Base-by-base conservation (phyloP, 2,888 invertebrate genomes). In the Tuberolachnus salignus region DNA sequence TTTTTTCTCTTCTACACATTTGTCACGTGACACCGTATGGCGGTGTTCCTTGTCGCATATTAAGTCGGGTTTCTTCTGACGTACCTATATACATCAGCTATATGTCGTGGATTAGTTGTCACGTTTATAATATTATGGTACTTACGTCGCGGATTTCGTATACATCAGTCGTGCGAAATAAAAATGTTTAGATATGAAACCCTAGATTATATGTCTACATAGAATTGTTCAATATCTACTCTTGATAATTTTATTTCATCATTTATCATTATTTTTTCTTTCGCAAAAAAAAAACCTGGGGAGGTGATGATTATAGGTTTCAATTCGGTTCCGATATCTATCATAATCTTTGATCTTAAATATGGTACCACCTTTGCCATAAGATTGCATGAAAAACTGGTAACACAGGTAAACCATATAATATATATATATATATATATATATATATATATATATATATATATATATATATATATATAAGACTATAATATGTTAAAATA, bases 1-100 rank as follows among this genome's bases (percentile, higher is more conserved):
- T 75, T 71, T 19, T 64, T 74, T 71, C 51, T 73, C 34, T 51
- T 42, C 49, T 46, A 63, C 53, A 64, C 64, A 53, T 53, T 21
- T 63, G 73, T 23, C 42, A 44, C 19, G 63, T 21, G 16, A 53
- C 23, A 44, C 23, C 53, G 42, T n/a, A 23, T n/a, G 14, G 19
- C 23, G 26, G 49, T 23, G 51, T 34, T 61, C 49, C 34, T 42
- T 34, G 59, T 73, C 16, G 72, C 72, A 73, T 73, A 42, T 63
- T 51, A 73, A 73, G 34, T 51, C 6, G 49, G 34, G 21, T 34
- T 51, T 11, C n/a, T 21, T 13, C 16, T 51, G 10, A 42, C 23
- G 72, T 51, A 13, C 42, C 8, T 34, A 34, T 34, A 34, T 34
- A 59, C 57, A 23, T 19, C 51, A 26, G 21, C 34, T 49, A 23